These are phyloP conservation scores for Rhorus exstirpatorius DNA, from an alignment of 2,888 invertebrate genomes.

Conservation along the genomic window DNA sequence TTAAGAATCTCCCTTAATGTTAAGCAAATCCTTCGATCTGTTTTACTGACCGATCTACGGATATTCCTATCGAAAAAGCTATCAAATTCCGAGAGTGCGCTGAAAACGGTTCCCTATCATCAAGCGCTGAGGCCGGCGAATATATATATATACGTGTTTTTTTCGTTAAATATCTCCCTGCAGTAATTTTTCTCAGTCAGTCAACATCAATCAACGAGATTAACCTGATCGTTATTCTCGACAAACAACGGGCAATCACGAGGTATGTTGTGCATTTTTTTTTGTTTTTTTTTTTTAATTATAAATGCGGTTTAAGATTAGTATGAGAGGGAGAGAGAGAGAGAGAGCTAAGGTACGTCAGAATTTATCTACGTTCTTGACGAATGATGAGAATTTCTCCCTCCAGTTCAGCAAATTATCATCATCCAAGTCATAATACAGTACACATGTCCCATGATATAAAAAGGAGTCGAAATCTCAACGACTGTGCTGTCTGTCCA, in stretches of 20 bases:
- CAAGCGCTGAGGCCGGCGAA: neutral
- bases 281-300: slow-evolving; percentile 7
- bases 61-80: slow-evolving; percentile 21
- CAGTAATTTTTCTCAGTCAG: too few relatives aligned
- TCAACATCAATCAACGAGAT: slow-evolving; percentile 45
- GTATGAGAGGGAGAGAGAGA: too few relatives aligned
- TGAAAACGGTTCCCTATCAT: neutral
- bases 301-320: slow-evolving; percentile 13
- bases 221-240: neutral
- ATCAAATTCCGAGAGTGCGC: neutral
- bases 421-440: slow-evolving; percentile 9
- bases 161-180: neutral
- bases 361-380: slow-evolving; percentile 38
- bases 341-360: neutral
- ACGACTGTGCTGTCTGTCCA: slow-evolving; percentile 15
- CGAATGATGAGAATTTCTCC: slow-evolving; percentile 24
- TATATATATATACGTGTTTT: neutral
- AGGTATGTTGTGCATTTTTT: slow-evolving; percentile 30
- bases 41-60: slow-evolving; percentile 39
- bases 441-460: slow-evolving; percentile 46
- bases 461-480: slow-evolving; percentile 34
- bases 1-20: too few relatives aligned
- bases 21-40: slow-evolving; percentile 8
- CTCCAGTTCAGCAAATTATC: neutral
- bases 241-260: slow-evolving; percentile 12